These are phyloP conservation scores for Sterrhoptilus dennistouni DNA, from an alignment of 2,113 vertebrate genomes.

Conservation along the genomic window DNA sequence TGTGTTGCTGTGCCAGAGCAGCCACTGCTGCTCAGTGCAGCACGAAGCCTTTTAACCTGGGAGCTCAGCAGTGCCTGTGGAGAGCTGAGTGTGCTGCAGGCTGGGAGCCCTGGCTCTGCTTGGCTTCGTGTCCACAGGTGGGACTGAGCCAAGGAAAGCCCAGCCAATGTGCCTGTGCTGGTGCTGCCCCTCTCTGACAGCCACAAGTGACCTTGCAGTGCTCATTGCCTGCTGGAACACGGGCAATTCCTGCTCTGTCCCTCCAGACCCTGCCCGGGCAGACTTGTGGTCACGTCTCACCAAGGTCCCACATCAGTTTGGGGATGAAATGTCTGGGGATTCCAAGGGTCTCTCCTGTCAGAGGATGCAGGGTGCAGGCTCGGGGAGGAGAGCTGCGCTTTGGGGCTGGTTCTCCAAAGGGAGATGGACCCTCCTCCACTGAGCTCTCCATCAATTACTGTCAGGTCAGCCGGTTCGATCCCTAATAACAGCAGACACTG, in stretches of 20 bases:
- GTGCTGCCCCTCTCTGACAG: neutral
- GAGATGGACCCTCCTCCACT: neutral
- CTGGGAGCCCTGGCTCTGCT: neutral
- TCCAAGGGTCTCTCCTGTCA: neutral
- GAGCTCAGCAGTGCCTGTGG: neutral
- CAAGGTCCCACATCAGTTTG: neutral
- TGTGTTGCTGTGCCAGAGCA: neutral
- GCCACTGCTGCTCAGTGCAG: neutral
- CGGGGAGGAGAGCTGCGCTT: neutral
- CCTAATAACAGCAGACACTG: neutral
- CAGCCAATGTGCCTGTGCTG: neutral
- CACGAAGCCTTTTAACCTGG: neutral
- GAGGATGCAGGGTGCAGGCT: fast-evolving
- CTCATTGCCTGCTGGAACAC: neutral
- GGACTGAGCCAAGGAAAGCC: slow-evolving; percentile 18
- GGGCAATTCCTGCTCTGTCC: neutral
- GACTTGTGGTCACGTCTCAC: neutral
- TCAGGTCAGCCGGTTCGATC: slow-evolving; percentile 2
- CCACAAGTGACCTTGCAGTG: neutral
- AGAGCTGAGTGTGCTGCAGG: neutral
- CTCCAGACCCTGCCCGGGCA: neutral
- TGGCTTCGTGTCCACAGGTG: neutral
- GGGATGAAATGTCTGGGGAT: neutral
- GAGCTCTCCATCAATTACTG: neutral
- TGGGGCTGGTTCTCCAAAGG: neutral